Base-by-base conservation (phyloP, 1,140 invertebrate species). In the Drosophila punjabiensis region DNA sequence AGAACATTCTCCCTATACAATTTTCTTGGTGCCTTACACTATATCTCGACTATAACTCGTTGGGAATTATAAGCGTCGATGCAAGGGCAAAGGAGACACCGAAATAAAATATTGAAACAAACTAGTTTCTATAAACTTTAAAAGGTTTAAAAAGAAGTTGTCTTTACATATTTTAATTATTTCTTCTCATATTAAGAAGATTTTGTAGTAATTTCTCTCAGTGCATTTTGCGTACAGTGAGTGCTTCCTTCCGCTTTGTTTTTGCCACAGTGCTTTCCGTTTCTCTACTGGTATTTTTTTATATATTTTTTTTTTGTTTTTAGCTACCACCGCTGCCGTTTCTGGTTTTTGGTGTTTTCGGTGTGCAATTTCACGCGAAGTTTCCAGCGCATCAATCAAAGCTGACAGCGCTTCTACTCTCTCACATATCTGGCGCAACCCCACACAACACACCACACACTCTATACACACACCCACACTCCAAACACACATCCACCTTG, bases 341-440 rank as follows among this genome's bases (percentile, higher is more conserved):
- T 59, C 41, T 37, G 45, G 39, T 64, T 32, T 62, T 78, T 58
- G 63, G 52, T 50, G 82, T 83, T 76, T 78, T 78, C 58, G 85
- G 85, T 89, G 85, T 85, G 85, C 85, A 89, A 89, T 89, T 88
- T 88, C 79, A 88, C 81, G 86, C 86, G 75, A 90, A 89, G 79
- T 89, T 90, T 74, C 71, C 82, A 86, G 76, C 82, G 86, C 86
- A 89, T 90, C 86, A 89, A 89, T 89, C 86, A 89, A 86, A 89
- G 76, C 76, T 70, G 65, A 78, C 76, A 78, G 65, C 41, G 65
- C 41, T 32, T 56, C 64, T 68, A 50, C 52, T 55, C 43, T 37
- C 32, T 18, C 73, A 48, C 47, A 63, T 48, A 62, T 52, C 68
- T 55, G 39, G 18, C 28, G 24, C 28, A 16, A 24, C 1, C 14